These are phyloP conservation scores for Dicaeum eximium DNA, from an alignment of 2,113 vertebrate species.

Conservation along the genomic window DNA sequence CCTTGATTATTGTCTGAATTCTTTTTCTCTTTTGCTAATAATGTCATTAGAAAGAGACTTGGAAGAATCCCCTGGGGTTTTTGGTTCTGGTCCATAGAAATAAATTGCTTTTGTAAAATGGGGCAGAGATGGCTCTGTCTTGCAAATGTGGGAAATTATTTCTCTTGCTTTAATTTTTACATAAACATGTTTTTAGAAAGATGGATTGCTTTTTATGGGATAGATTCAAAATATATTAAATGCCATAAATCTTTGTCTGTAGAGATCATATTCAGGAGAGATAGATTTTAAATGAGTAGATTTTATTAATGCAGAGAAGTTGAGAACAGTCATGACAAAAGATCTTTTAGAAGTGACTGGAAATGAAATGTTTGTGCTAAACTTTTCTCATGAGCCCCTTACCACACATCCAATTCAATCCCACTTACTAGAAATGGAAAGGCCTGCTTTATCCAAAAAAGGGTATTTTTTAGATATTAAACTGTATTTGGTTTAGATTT, in stretches of 20 bases:
- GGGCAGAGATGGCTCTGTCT: not conserved
- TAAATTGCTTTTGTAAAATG: not conserved
- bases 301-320: not conserved
- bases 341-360: not conserved
- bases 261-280: not conserved
- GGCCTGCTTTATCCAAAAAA: not conserved
- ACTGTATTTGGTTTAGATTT: not conserved
- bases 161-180: constrained; percentile 29
- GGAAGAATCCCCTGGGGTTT: not conserved
- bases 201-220: constrained; percentile 30
- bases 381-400: not conserved
- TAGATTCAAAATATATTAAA: constrained; percentile 58
- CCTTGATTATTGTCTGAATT: not conserved
- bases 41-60: not conserved
- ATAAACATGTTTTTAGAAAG: constrained; percentile 28
- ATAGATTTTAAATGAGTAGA: constrained; percentile 1
- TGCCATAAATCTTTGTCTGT: constrained; percentile 49
- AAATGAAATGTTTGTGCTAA: not conserved
- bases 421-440: not conserved
- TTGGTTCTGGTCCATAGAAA: not conserved
- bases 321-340: not conserved
- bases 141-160: not conserved
- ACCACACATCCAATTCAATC: not conserved
- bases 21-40: not conserved
- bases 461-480: not conserved